A percentile compares a stretch with the other conserved stretches of the same genome.
These are phyloP conservation scores for Ascaphus truei DNA, from an alignment of 2,113 vertebrate species.

Conservation along the genomic window DNA sequence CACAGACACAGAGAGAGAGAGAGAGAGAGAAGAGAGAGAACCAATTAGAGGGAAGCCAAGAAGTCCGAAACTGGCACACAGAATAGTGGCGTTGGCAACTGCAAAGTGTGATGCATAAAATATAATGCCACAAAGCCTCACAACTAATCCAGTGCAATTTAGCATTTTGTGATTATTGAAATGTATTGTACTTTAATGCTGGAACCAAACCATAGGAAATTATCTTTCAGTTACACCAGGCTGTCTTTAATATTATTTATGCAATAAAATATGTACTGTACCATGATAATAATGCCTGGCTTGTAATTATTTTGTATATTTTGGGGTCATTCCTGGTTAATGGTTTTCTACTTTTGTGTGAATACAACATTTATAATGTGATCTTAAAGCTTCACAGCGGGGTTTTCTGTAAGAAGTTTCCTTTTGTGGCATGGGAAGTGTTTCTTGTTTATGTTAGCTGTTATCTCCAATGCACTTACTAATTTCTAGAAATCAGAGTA, in stretches of 20 bases:
- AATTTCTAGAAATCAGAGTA: neutral
- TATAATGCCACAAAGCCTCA: no score
- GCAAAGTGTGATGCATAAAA: no score
- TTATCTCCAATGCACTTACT: constrained; percentile 31
- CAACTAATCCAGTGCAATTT: no score
- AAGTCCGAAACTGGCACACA: no score
- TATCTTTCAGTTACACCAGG: neutral
- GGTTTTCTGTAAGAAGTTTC: no score
- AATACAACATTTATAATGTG: constrained; percentile 15
- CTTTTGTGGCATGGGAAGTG: neutral
- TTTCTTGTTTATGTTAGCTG: constrained; percentile 12
- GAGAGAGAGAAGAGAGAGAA: no score
- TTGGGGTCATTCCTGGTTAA: neutral
- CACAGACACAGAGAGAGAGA: no score
- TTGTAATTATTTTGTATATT: neutral
- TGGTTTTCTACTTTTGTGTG: constrained; percentile 1
- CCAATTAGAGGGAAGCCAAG: no score
- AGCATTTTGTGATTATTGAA: no score
- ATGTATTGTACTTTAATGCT: no score
- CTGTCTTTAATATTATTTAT: constrained; percentile 3
- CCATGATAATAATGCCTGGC: constrained; percentile 8
- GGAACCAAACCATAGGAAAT: no score
- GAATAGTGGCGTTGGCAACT: no score
- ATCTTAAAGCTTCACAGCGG: constrained; percentile 6
- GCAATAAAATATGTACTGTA: neutral